These are phyloP conservation scores for Bombus sibiricus DNA, from an alignment of 1,140 invertebrate genomes.

Conservation along the genomic window DNA sequence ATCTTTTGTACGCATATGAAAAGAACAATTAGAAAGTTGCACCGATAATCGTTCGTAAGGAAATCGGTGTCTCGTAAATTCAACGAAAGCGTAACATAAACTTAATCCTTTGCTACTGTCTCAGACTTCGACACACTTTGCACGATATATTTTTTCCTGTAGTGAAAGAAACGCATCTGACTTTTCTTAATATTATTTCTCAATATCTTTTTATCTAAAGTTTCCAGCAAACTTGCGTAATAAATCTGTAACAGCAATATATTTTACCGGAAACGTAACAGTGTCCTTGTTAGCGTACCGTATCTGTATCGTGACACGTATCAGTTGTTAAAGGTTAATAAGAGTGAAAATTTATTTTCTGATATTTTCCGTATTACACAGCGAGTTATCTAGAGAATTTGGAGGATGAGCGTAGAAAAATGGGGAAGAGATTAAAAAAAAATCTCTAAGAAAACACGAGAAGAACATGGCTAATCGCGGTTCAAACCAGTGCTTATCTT, in stretches of 20 bases:
- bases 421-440: not conserved
- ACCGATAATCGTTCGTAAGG: not conserved
- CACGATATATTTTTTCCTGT: not conserved
- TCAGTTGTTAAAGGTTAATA: not conserved
- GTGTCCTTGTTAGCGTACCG: not conserved
- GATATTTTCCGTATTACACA: not conserved
- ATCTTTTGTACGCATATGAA: not conserved
- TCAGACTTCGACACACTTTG: too few relatives aligned
- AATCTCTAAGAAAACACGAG: not conserved
- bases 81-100: not conserved
- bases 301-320: not conserved
- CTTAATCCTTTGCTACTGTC: rapidly evolving
- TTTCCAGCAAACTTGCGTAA: too few relatives aligned
- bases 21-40: not conserved
- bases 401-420: not conserved
- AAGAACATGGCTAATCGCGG: constrained; percentile 7
- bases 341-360: not conserved
- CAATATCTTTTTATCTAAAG: too few relatives aligned
- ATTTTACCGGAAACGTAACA: not conserved
- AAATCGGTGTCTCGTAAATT: not conserved
- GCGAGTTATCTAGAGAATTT: not conserved
- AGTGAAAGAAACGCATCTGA: not conserved
- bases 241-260: rapidly evolving
- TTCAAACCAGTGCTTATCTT: not conserved
- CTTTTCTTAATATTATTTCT: too few relatives aligned